phyloP scores from a whole-genome alignment of 2,797 vertebrate genomes.

The Pseudomugil tenellus region DNA sequence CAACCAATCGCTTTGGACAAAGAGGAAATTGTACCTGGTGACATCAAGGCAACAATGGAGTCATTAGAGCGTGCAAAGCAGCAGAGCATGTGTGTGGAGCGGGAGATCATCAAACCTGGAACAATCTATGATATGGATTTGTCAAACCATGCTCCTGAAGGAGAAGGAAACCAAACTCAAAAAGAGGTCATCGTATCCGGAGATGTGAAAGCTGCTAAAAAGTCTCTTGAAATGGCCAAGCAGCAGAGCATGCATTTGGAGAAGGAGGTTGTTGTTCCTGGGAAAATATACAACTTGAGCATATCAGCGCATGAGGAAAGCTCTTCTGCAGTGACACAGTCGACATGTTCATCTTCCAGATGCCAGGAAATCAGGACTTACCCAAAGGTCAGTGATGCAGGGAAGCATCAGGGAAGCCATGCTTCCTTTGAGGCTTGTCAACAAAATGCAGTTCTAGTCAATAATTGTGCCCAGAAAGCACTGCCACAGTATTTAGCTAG shows the following conservation, averaged over 20 bases:
- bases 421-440: conserved; percentile 75
- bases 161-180: conserved; percentile 63
- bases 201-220: conserved; percentile 82
- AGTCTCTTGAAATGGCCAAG: conserved; percentile 83
- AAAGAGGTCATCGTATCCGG: conserved; percentile 79
- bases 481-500: conserved; percentile 74
- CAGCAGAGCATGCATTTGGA: conserved; percentile 80
- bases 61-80: conserved; percentile 82
- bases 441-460: conserved; percentile 79
- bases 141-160: conserved; percentile 63
- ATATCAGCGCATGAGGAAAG: conserved; percentile 67
- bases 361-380: conserved; percentile 81
- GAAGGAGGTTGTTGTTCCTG: conserved; percentile 70
- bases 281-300: conserved; percentile 80
- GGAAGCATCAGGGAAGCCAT: conserved; percentile 77
- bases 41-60: conserved; percentile 81
- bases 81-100: conserved; percentile 79
- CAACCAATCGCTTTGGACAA: conserved; percentile 70
- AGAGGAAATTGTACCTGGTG: conserved; percentile 80
- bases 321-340: conserved; percentile 55
- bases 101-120: conserved; percentile 70
- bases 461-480: conserved; percentile 81
- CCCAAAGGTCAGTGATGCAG: conserved; percentile 93
- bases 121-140: conserved; percentile 81
- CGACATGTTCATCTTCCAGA: conserved; percentile 65